Evolutionary conservation across 1,140 invertebrate species (phyloP).

Genomic region (Orussus abietinus): DNA sequence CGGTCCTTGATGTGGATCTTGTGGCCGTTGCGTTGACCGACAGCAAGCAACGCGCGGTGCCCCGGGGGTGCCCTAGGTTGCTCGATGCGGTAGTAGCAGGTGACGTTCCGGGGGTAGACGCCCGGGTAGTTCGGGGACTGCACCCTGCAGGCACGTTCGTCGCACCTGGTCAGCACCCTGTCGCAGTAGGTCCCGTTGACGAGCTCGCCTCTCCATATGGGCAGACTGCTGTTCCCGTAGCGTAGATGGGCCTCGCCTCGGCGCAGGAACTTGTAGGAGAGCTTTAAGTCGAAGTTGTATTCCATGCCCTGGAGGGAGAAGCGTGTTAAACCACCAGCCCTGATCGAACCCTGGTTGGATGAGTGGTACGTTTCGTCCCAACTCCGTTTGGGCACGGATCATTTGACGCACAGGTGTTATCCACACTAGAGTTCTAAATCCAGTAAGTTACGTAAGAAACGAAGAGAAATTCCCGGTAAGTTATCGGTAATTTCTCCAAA

Average conservation of each 20-base stretch:
- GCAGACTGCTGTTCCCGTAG: constrained; percentile 69
- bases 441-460: too few relatives aligned
- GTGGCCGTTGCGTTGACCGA: constrained; percentile 70
- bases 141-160: constrained; percentile 62
- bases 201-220: constrained; percentile 67
- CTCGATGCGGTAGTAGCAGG: constrained; percentile 74
- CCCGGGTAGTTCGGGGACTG: constrained; percentile 85
- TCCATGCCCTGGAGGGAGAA: constrained; percentile 61
- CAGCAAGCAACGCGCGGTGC: constrained; percentile 68
- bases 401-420: too few relatives aligned
- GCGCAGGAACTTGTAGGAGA: constrained; percentile 77
- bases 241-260: constrained; percentile 69
- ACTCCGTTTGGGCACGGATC: too few relatives aligned
- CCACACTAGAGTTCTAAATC: too few relatives aligned
- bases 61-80: constrained; percentile 66
- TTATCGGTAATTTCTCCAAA: too few relatives aligned
- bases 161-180: constrained; percentile 63
- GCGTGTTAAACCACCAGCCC: too few relatives aligned
- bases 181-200: constrained; percentile 74
- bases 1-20: constrained; percentile 78
- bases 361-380: too few relatives aligned
- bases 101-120: constrained; percentile 79
- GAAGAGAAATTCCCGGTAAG: too few relatives aligned
- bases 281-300: constrained; percentile 78
- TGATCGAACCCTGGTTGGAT: too few relatives aligned